Evolutionary conservation across 2,113 vertebrate genomes (phyloP), one percentile per base, ranked within the genome.

Genomic region (Thinocorus orbignyianus): DNA sequence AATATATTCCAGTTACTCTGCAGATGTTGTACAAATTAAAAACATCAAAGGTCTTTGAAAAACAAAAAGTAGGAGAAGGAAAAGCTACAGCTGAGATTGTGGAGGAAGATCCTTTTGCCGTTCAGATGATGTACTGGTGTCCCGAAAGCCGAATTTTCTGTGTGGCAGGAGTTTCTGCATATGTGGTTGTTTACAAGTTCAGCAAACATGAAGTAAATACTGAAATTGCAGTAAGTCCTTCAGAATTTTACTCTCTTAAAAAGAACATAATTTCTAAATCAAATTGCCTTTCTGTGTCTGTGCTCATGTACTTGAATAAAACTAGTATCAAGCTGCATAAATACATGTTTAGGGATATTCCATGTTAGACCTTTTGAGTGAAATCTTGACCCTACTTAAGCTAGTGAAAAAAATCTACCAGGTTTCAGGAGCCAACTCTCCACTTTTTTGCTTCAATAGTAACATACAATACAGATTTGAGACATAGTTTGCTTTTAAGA

Each of bases 21-120:
- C 99, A 99, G 98, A 99, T 99, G 99, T 97, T 99, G 81, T 99
- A 99, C 97, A 99, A 99, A 97, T 95, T 99, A 94, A 99, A 99
- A 98, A 99, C 99, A 6, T 99, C 99, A 93, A 99, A 99, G 95
- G 99, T 99, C 61, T 99, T 99, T 97, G 99, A 99, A 97, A 99
- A 99, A 96, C 98, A 98, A 78, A 99, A 99, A 95, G 28, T 46
- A 12, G 98, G 95, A 54, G 98, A 98, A 41, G 98, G 98, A 55
- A 99, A 98, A 92, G 97, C 98, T 49, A 97, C 98, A 23, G 98
- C 98, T 20, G 99, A 99, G 69, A 97, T 99, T 94, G 98, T 98
- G 68, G 99, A 99, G 87, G 99, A 99, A 84, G 99, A 99, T 92
- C 99, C 99, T 14, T 99, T 98, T 90, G 99, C 99, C 17, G 90